phyloP scores from a whole-genome alignment of 2,113 vertebrate species.

The Peromyscus polionotus region DNA sequence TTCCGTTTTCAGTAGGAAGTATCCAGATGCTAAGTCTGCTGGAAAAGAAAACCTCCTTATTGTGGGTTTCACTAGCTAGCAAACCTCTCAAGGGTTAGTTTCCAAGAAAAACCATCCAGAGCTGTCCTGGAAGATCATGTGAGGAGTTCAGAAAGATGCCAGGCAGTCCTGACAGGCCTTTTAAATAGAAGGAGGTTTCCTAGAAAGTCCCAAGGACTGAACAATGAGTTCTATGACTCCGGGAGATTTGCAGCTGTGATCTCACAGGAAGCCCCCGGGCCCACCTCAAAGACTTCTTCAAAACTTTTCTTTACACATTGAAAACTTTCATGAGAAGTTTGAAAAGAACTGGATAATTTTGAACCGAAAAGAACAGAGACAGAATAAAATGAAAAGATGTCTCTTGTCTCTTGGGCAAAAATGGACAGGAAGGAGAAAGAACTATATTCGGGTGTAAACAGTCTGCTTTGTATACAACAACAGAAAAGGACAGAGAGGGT shows the following conservation, averaged over 20 bases:
- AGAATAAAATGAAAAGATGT: slow-evolving; percentile 13
- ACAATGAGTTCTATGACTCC: neutral
- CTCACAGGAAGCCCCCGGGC: neutral
- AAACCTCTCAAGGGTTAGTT: slow-evolving; percentile 12
- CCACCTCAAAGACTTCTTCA: neutral
- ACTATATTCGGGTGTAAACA: neutral
- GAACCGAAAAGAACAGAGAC: slow-evolving; percentile 13
- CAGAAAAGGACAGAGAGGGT: neutral
- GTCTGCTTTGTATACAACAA: neutral
- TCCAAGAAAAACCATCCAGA: neutral
- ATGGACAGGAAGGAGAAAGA: neutral
- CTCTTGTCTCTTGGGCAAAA: neutral
- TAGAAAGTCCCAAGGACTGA: neutral
- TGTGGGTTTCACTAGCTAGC: neutral
- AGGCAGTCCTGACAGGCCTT: neutral
- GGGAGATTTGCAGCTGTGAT: neutral
- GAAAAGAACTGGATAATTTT: slow-evolving; percentile 16
- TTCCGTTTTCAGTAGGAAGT: slow-evolving; percentile 16
- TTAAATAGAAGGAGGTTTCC: neutral
- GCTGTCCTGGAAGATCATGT: neutral
- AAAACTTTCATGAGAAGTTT: slow-evolving; percentile 1
- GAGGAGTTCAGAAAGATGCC: neutral
- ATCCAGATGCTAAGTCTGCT: neutral
- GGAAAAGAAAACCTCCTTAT: slow-evolving; percentile 53
- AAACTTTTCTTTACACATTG: slow-evolving; percentile 17